Conservation (phyloP, 2,888 invertebrate genomes). For the Diarsia mendica region DNA sequence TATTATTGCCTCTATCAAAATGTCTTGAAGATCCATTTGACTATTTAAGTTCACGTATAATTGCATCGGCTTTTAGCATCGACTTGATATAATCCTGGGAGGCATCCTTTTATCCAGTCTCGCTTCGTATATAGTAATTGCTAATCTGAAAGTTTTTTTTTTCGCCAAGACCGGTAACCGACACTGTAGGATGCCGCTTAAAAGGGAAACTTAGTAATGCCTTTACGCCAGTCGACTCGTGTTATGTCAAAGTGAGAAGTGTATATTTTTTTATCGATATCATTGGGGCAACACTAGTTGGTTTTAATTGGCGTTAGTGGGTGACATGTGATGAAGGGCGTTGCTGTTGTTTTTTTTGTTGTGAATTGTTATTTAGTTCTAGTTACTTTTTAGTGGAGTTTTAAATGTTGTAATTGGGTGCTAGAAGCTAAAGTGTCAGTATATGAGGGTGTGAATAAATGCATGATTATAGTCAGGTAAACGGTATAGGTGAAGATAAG, state of each 20-base stretch:
- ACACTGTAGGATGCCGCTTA: slow-evolving; percentile 82
- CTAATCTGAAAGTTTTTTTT: slow-evolving; percentile 78
- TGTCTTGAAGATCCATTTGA: slow-evolving; percentile 70
- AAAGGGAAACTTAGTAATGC: slow-evolving; percentile 86
- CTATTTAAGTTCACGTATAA: slow-evolving; percentile 75
- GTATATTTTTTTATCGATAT: slow-evolving; percentile 81
- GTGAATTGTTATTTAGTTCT: slow-evolving; percentile 36
- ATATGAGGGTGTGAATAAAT: slow-evolving; percentile 30
- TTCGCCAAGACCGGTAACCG: slow-evolving; percentile 76
- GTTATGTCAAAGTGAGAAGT: slow-evolving; percentile 79
- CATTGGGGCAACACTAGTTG: slow-evolving; percentile 80
- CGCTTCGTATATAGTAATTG: slow-evolving; percentile 79
- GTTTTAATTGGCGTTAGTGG: slow-evolving; percentile 79
- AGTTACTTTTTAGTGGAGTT: slow-evolving; percentile 46
- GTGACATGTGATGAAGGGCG: slow-evolving; percentile 57
- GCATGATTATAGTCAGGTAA: slow-evolving; percentile 17
- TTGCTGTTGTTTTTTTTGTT: slow-evolving; percentile 33
- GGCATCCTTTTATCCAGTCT: slow-evolving; percentile 77
- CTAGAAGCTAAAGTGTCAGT: slow-evolving; percentile 1
- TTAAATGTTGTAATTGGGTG: slow-evolving; percentile 45
- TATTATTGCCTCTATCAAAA: slow-evolving; percentile 70
- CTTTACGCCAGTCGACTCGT: slow-evolving; percentile 84
- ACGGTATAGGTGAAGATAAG: slow-evolving; percentile 12
- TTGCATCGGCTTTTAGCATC: slow-evolving; percentile 70
- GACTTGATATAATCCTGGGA: slow-evolving; percentile 75